Conservation (phyloP, 2,888 invertebrate species). For the Idaea aversata region DNA sequence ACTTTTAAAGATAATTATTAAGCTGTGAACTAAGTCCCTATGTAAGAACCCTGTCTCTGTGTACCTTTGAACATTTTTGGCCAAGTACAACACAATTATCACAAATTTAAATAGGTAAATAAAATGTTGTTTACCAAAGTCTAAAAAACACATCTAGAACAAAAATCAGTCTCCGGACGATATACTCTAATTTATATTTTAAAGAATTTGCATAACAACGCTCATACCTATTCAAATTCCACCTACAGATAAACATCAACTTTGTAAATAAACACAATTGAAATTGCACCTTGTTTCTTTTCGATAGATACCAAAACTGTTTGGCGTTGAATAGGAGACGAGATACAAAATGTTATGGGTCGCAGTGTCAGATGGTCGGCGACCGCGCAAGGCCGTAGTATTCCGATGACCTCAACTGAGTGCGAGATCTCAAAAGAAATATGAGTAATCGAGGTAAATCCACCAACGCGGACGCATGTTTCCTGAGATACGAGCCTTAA, state of each 20-base stretch:
- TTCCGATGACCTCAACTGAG: slow-evolving; percentile 69
- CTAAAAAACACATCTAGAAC: slow-evolving; percentile 18
- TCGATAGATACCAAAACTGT: slow-evolving; percentile 29
- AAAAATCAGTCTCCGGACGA: slow-evolving; percentile 4
- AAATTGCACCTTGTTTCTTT: slow-evolving; percentile 32
- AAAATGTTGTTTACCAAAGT: neutral
- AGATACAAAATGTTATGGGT: slow-evolving; percentile 59
- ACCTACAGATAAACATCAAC: slow-evolving; percentile 31
- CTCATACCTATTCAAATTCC: slow-evolving; percentile 20
- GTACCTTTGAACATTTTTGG: too few species aligned
- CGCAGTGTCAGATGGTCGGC: slow-evolving; percentile 67
- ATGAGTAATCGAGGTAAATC: slow-evolving; percentile 35
- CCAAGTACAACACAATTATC: too few species aligned
- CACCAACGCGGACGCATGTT: slow-evolving; percentile 20
- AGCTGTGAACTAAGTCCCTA: too few species aligned
- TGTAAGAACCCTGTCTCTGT: too few species aligned
- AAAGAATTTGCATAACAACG: slow-evolving; percentile 31
- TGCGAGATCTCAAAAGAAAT: slow-evolving; percentile 44
- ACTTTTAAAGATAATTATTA: too few species aligned
- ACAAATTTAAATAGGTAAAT: too few species aligned
- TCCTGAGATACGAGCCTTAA: slow-evolving; percentile 4
- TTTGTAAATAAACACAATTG: slow-evolving; percentile 15
- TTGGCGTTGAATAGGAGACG: slow-evolving; percentile 35
- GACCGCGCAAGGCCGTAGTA: slow-evolving; percentile 75
- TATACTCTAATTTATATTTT: slow-evolving; percentile 38